Conservation (phyloP, 2,888 invertebrate species). For the Acleris laterana region DNA sequence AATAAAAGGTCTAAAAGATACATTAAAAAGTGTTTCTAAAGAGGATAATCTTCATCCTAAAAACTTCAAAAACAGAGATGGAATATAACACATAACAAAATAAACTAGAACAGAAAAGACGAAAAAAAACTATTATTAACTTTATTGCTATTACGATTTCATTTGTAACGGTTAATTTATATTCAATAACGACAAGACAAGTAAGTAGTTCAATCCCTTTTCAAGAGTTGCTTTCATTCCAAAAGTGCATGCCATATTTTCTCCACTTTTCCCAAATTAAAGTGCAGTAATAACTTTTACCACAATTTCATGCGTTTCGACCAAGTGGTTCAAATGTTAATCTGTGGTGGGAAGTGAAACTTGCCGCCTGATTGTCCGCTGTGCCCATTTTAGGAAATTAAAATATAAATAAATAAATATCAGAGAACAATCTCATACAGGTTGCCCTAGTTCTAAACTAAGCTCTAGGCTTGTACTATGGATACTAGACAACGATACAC, state of each 20-base stretch:
- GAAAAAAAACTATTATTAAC: no score
- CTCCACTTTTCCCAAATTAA: constrained; percentile 36
- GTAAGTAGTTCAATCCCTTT: neutral
- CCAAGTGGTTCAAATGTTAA: constrained; percentile 32
- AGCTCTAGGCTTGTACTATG: no score
- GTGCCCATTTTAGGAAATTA: neutral
- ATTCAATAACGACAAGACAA: neutral
- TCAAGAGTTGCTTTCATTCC: neutral
- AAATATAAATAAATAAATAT: no score
- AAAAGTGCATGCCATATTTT: constrained; percentile 10
- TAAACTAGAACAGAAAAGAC: no score
- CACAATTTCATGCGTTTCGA: constrained; percentile 32
- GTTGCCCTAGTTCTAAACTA: no score
- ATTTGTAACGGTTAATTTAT: neutral
- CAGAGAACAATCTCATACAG: no score
- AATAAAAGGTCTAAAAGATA: no score
- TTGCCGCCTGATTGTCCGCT: neutral
- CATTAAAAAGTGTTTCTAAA: no score
- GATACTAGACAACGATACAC: no score
- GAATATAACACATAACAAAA: no score
- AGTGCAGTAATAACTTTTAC: constrained; percentile 28
- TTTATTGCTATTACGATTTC: neutral
- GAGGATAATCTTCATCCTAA: no score
- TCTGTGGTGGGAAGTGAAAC: constrained; percentile 20
- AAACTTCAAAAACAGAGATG: no score